Conservation (phyloP, 2,888 invertebrate species). For the Parelbella ahira region DNA sequence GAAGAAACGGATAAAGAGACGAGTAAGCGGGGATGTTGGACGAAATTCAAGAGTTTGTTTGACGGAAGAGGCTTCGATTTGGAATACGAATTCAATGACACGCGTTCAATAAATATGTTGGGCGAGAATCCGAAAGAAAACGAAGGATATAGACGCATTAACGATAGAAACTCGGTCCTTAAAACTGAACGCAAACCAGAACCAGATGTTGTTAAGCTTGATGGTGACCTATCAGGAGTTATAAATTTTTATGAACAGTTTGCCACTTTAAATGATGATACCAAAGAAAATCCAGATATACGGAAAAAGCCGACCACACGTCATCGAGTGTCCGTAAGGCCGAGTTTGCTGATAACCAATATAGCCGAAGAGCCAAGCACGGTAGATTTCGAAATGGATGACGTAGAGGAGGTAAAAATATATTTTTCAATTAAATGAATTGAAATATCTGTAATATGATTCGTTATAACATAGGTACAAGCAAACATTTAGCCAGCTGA, state of each 20-base stretch:
- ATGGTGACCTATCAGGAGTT: constrained; percentile 50
- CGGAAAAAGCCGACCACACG: constrained; percentile 46
- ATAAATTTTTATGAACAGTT: constrained; percentile 74
- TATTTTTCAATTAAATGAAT: too few relatives aligned
- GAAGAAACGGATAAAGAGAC: constrained; percentile 26
- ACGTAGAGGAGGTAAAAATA: constrained; percentile 64
- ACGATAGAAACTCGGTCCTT: constrained; percentile 39
- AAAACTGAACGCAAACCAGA: too few relatives aligned
- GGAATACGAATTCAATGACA: constrained; percentile 55
- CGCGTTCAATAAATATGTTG: constrained; percentile 37
- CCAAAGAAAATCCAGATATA: constrained; percentile 46
- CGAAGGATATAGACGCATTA: constrained; percentile 50
- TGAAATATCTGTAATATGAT: too few relatives aligned
- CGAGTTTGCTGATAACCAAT: constrained; percentile 63
- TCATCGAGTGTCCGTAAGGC: constrained; percentile 64
- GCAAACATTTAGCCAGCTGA: too few relatives aligned
- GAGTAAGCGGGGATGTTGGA: constrained; percentile 57
- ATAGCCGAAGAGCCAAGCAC: constrained; percentile 59
- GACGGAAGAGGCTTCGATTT: constrained; percentile 71
- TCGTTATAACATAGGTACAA: too few relatives aligned
- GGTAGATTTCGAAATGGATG: constrained; percentile 49
- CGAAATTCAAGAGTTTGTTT: constrained; percentile 62
- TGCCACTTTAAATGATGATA: constrained; percentile 55
- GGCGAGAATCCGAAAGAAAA: constrained; percentile 42
- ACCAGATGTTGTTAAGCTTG: constrained; percentile 35